Evolutionary conservation across 2,797 vertebrate genomes (phyloP), one percentile per base, ranked within the genome.

Genomic region (Acanthiza pusilla): DNA sequence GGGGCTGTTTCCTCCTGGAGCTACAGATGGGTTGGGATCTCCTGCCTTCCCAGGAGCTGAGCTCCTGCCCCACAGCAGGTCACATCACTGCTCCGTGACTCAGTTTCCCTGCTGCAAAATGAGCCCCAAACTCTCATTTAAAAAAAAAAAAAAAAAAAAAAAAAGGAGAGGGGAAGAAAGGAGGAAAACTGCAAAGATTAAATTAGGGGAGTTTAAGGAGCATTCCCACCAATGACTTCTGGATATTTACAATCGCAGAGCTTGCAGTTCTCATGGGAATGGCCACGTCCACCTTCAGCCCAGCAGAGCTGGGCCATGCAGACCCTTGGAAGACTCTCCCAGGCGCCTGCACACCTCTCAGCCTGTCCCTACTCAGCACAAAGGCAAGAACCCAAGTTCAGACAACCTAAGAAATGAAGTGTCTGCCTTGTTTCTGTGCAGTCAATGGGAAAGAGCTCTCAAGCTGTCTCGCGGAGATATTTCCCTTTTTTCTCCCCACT

Each of bases 381-480:
- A 55, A 85, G 94, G 74, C 84, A 79, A 67, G 70, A 76, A 90
- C 71, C 36, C 77, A 76, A 76, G 77, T 30, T 50, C 90, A 93
- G 80, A 73, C 83, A 88, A 70, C 57, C 60, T 50, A 70, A 86
- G 91, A 91, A 95, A 95, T 94, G 8, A 91, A 43, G 73, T 70
- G 80, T 66, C 93, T 73, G 80, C 76, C 65, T 79, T 68, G 54
- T 48, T 84, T 74, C 85, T 83, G 83, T 58, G 63, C 85, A 93
- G 88, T 76, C 74, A 48, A 13, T 42, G 48, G 88, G 88, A 88
- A 93, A 62, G 85, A 82, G 67, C 83, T 88, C 83, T 73, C 93
- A 91, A 86, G 58, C 32, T 67, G 65, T 63, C 65, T 88, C 77
- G 67, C 14, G 19, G 57, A 83, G 82, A 60, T n/a, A 70, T 60